Percentiles rank a stretch among this genome's conserved stretches.
Evolutionary conservation across 2,797 vertebrate genomes (phyloP).

Genomic region (Microcaecilia unicolor): DNA sequence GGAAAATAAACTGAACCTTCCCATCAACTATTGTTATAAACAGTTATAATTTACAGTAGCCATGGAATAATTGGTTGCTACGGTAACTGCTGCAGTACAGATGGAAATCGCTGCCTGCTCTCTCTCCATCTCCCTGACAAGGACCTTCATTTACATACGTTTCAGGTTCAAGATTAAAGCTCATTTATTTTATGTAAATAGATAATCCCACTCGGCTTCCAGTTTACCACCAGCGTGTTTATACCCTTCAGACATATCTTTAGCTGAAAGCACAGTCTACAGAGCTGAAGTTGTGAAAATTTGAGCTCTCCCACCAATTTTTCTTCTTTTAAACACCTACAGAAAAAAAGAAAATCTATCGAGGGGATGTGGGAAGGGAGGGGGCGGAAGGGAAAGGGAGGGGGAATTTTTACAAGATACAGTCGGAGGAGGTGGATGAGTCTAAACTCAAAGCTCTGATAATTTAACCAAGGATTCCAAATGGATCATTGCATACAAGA

Average conservation of each 20-base stretch:
- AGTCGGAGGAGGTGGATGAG: no score
- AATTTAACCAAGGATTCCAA: no score
- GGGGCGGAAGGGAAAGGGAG: neutral
- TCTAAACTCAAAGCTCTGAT: no score
- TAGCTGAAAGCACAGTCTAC: neutral
- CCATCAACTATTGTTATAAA: constrained; percentile 34
- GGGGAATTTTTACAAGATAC: no score
- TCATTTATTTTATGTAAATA: constrained; percentile 14
- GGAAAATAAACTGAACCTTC: constrained; percentile 22
- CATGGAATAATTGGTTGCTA: constrained; percentile 57
- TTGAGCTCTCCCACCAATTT: neutral
- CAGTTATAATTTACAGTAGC: constrained; percentile 52
- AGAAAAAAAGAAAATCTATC: neutral
- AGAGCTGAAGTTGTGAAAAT: accelerated
- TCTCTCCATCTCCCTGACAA: constrained; percentile 22
- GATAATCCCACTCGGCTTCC: neutral
- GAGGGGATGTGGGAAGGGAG: neutral
- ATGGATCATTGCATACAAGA: no score
- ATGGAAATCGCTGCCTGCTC: constrained; percentile 46
- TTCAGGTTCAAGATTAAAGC: constrained; percentile 27
- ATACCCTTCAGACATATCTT: accelerated
- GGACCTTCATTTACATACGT: constrained; percentile 43
- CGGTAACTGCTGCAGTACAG: constrained; percentile 54
- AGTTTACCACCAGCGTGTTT: accelerated
- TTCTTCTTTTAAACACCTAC: neutral